Base-by-base conservation (phyloP, 2,113 vertebrate genomes). In the Leptobrachium leishanense region DNA sequence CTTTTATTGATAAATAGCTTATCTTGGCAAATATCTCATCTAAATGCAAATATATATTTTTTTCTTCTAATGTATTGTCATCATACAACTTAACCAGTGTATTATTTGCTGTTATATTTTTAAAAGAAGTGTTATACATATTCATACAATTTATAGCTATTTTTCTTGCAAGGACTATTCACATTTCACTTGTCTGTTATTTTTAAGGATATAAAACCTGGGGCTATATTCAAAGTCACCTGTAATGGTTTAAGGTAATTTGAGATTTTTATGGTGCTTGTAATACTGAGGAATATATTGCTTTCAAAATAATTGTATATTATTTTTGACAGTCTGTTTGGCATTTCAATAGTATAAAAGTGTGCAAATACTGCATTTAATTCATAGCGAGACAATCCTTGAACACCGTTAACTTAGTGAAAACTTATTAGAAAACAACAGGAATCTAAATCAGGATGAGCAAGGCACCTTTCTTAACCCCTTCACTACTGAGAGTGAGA, bases 341-440 rank as follows among this genome's bases (percentile, higher is more conserved):
- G 46, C 41, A 54, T 76, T 73, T 62, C 41, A 73, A 7, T 73
- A 57, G 55, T 62, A 73, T 43, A 62, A 42, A 68, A 76, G 65
- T 67, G n/a, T 68, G 64, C 13, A 42, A 31, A 43, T 13, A 55
- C 39, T 55, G 39, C 46, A 55, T 15, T 43, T 76, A 43, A 76
- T 67, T 76, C 67, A 67, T 53, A 55, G 74, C 55, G 42, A 63
- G 53, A 2, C 50, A 74, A 13, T 74, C 72, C 59, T 15, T 54
- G 53, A 66, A 76, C 12, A 55, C 46, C 74, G 55, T 76, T 66
- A 55, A 75, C 74, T 75, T 54, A 41, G 43, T 11, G 50, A 66
- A 76, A 55, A 31, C 20, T 31, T 31, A 31, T 31, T 31, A 31
- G 64, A 76, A 66, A 76, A 76, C 55, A 67, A 55, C 31, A 41